Base-by-base conservation (phyloP, 2,888 invertebrate species). In the Meta bourneti region DNA sequence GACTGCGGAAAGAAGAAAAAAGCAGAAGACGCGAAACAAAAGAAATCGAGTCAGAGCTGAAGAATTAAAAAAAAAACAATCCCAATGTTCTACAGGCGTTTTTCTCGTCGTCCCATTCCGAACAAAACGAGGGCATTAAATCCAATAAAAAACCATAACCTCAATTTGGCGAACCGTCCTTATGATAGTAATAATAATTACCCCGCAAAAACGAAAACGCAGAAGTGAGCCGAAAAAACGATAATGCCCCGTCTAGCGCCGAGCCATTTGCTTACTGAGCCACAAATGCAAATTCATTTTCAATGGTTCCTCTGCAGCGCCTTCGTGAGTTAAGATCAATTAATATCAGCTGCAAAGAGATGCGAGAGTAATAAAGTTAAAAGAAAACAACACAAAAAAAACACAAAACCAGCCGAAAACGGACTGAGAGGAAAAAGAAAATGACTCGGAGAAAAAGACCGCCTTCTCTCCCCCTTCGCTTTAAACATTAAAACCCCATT, bases 401-500 rank as follows among this genome's bases (percentile, higher is more conserved):
- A 78, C 72, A 51, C 51, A 71, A 90, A 61, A 52, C 86, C 49
- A n/a, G 51, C 19, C 20, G 16, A 51, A 86, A 70, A 85, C 61
- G 75, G 70, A 69, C n/a, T 7, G 54, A 51, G 54, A 72, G 11
- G 80, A 85, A 85, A 34, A 75, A 77, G 9, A 77, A 77, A 77
- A 77, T 54, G n/a, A 16, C 20, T 80, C n/a, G 81, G 81, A 89
- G 81, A 89, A 74, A 54, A 88, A 51, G 19, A 89, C 19, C 81
- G 61, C 48, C 54, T 69, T 52, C 84, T 19, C 54, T 9, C 75
- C 61, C 52, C 61, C 20, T 48, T 69, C 74, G 79, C 80, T 92
- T 89, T 84, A 92, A 88, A 92, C 91, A 92, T 92, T 92, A 92
- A 92, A 92, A 89, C 88, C 83, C 91, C 91, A 89, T 92, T 92